A percentile compares a stretch with the other conserved stretches of the same genome.
phyloP scores from a whole-genome alignment of 2,113 vertebrate species.

The Toxotes chatareus region DNA sequence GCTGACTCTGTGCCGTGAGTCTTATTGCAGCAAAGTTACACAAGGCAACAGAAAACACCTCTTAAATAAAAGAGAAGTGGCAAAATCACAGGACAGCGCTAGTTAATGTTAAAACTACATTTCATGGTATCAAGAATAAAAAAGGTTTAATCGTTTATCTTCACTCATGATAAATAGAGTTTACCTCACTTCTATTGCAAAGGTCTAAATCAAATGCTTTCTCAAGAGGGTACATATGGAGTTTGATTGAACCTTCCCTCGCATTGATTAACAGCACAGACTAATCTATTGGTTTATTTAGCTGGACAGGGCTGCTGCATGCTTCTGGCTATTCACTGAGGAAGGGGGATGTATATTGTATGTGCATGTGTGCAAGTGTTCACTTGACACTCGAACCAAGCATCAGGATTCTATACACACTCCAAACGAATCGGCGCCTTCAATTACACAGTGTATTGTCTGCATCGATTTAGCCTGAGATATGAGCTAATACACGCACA shows the following conservation, averaged over 20 bases:
- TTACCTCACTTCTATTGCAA: not conserved
- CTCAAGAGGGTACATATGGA: not conserved
- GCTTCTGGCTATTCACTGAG: slow-evolving; percentile 16
- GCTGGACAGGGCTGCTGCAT: not conserved
- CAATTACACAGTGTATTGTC: slow-evolving; percentile 61
- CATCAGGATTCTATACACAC: slow-evolving; percentile 43
- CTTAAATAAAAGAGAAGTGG: not conserved
- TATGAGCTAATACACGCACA: slow-evolving; percentile 30
- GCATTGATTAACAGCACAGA: slow-evolving; percentile 31
- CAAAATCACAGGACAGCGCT: no score
- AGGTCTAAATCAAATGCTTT: slow-evolving; percentile 6
- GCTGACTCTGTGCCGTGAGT: not conserved
- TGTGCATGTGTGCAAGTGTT: slow-evolving; percentile 21
- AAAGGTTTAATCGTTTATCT: not conserved
- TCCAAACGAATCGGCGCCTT: slow-evolving; percentile 43
- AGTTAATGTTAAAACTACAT: not conserved
- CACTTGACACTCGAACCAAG: slow-evolving; percentile 38
- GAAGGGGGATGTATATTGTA: not conserved
- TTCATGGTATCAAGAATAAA: not conserved
- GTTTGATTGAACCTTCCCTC: slow-evolving; percentile 15
- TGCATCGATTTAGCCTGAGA: slow-evolving; percentile 55
- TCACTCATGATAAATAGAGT: not conserved
- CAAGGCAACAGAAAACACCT: not conserved
- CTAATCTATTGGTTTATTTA: slow-evolving; percentile 35
- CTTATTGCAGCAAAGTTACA: not conserved